These are phyloP conservation scores for Clostera curtula DNA, from an alignment of 2,888 invertebrate genomes.

Conservation along the genomic window DNA sequence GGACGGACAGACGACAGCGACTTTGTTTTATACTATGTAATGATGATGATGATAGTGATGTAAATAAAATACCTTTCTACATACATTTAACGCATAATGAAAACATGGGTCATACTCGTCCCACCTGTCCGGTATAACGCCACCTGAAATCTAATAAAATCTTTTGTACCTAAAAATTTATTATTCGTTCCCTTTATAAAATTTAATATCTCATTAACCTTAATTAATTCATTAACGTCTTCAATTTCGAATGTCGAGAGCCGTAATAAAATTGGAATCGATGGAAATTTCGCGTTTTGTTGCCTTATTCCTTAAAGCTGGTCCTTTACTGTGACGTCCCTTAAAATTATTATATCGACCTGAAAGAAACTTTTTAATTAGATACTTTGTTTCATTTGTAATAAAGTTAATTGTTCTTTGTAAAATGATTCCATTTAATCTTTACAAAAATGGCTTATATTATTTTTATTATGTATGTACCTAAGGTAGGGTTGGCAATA, in stretches of 20 bases:
- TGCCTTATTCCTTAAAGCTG: constrained; percentile 24
- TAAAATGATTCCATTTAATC: too few species aligned
- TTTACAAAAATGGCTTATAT: too few species aligned
- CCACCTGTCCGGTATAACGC: constrained; percentile 25
- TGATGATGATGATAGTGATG: too few species aligned
- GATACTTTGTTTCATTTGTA: constrained; percentile 1
- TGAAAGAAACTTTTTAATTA: constrained; percentile 15
- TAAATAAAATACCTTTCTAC: constrained; percentile 18
- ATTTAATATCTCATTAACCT: constrained; percentile 26
- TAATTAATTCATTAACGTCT: constrained; percentile 30
- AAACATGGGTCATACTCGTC: constrained; percentile 10
- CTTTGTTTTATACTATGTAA: too few species aligned
- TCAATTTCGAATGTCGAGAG: constrained; percentile 23
- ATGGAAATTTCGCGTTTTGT: constrained; percentile 19
- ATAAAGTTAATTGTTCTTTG: neutral
- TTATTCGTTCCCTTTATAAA: constrained; percentile 16
- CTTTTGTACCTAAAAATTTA: constrained; percentile 8
- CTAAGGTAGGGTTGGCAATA: too few species aligned
- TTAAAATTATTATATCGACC: constrained; percentile 33
- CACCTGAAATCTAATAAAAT: constrained; percentile 31
- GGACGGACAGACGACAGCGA: too few species aligned
- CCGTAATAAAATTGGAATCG: constrained; percentile 28
- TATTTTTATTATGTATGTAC: too few species aligned
- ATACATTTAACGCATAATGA: constrained; percentile 10
- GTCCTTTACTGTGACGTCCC: constrained; percentile 20